Evolutionary conservation across 2,888 invertebrate species (phyloP).

Genomic region (Orthosia cruda): DNA sequence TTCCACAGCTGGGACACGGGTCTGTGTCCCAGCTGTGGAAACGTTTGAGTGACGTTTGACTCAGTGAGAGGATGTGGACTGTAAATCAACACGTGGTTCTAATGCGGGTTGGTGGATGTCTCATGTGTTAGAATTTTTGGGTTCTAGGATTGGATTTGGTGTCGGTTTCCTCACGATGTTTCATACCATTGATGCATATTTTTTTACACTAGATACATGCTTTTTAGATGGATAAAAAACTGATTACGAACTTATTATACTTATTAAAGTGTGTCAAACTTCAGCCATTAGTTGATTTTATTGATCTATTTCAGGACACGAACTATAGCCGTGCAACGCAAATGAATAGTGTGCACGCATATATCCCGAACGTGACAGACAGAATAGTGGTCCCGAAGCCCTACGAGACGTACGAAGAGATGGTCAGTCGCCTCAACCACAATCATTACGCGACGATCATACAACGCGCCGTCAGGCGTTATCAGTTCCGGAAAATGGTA

Average conservation of each 20-base stretch:
- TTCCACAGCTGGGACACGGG: no score
- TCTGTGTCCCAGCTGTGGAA: no score
- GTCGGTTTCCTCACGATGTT: no score
- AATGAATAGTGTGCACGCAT: slow-evolving; percentile 91
- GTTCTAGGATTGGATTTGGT: no score
- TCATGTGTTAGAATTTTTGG: no score
- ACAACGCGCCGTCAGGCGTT: slow-evolving; percentile 93
- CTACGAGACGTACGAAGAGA: slow-evolving; percentile 93
- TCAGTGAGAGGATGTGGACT: no score
- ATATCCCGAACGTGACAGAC: slow-evolving; percentile 93
- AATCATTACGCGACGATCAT: slow-evolving; percentile 92
- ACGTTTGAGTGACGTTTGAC: no score
- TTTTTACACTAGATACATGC: background rate
- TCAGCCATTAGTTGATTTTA: background rate
- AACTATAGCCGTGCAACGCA: slow-evolving; percentile 92
- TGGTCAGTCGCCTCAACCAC: slow-evolving; percentile 91
- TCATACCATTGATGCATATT: no score
- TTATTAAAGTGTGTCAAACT: background rate
- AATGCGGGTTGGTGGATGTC: no score
- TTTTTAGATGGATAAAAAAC: background rate
- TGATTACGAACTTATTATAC: background rate
- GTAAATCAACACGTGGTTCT: no score
- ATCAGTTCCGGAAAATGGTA: slow-evolving; percentile 89
- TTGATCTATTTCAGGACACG: slow-evolving; percentile 85
- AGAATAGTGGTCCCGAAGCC: slow-evolving; percentile 91